phyloP scores from a whole-genome alignment of 2,888 invertebrate genomes.

The Augiades crinisus region DNA sequence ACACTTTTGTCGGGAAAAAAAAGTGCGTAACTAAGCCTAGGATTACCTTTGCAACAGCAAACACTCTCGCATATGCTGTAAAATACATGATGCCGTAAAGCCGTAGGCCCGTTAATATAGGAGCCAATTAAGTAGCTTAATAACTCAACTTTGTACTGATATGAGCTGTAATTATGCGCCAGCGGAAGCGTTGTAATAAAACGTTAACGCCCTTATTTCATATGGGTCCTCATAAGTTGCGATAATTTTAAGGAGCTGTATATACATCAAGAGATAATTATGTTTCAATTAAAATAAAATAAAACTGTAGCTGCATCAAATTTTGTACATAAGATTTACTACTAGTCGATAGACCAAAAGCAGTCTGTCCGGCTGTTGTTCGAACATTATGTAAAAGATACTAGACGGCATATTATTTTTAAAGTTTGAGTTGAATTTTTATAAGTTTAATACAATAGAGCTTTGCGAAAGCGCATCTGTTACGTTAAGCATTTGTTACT shows the following conservation, averaged over 20 bases:
- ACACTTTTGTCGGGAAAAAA: not conserved
- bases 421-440: too few relatives aligned
- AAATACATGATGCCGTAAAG: conserved; percentile 17
- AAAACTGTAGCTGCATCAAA: too few relatives aligned
- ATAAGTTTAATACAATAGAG: too few relatives aligned
- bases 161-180: conserved; percentile 33
- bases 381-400: too few relatives aligned
- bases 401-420: too few relatives aligned
- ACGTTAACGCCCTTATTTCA: conserved; percentile 19
- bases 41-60: conserved; percentile 10
- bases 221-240: conserved; percentile 19
- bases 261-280: too few relatives aligned
- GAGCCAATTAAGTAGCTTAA: conserved; percentile 30
- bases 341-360: too few relatives aligned
- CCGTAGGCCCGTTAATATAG: conserved; percentile 22
- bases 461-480: too few relatives aligned
- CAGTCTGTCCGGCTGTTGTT: too few relatives aligned
- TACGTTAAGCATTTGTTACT: too few relatives aligned
- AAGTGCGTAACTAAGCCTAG: conserved; percentile 11
- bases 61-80: conserved; percentile 14
- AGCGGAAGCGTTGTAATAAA: conserved; percentile 33
- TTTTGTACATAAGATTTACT: too few relatives aligned
- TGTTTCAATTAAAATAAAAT: too few relatives aligned
- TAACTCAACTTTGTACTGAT: conserved; percentile 35
- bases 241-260: conserved; percentile 1